Percentiles rank a stretch among this genome's conserved stretches.
Conservation (phyloP, 2,113 vertebrate species). For the Picathartes gymnocephalus region DNA sequence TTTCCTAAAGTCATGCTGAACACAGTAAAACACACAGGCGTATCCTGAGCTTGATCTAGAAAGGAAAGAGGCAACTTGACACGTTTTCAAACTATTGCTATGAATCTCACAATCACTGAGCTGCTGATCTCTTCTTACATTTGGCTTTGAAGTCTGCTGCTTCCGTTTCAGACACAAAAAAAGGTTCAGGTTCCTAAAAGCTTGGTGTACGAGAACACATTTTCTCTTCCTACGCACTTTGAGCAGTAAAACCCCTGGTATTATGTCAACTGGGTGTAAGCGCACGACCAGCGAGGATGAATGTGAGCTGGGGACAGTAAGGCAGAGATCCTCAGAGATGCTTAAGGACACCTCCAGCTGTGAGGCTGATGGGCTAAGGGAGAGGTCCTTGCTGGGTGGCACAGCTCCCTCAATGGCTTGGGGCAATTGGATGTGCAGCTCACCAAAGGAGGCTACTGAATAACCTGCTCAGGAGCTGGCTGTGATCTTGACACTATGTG, state of each 20-base stretch:
- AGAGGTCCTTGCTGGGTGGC: not conserved
- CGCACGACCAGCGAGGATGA: not conserved
- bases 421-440: not conserved
- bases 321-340: not conserved
- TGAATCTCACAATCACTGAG: not conserved
- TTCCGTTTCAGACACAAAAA: not conserved
- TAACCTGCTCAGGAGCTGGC: not conserved
- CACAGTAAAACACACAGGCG: not conserved
- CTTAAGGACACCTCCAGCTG: not conserved
- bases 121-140: not conserved
- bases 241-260: not conserved
- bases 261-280: not conserved
- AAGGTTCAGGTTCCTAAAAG: not conserved
- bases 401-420: not conserved
- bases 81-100: not conserved
- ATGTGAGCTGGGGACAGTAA: not conserved
- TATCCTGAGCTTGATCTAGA: not conserved
- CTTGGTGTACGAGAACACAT: not conserved
- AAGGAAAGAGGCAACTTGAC: not conserved
- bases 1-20: not conserved
- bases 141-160: constrained; percentile 9
- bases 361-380: not conserved
- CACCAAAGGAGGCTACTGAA: not conserved
- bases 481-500: not conserved
- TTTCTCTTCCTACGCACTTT: not conserved